phyloP scores from a whole-genome alignment of 2,888 invertebrate species.

The Mantis religiosa region DNA sequence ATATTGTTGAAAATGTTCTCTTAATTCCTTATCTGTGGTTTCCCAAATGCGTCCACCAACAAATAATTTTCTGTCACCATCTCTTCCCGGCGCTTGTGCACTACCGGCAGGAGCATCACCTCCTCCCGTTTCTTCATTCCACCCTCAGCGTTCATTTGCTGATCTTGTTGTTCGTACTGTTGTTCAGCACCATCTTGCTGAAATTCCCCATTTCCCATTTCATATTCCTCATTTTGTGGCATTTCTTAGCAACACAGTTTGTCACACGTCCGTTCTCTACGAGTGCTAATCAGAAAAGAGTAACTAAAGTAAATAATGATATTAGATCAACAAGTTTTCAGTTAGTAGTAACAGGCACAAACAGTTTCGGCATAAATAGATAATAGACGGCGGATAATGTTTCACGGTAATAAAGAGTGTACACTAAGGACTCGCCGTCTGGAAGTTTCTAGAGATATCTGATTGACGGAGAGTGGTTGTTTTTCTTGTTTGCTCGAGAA shows the following conservation, averaged over 20 bases:
- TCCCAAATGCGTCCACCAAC: constrained; percentile 98
- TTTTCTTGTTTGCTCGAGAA: too few species aligned
- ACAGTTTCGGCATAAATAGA: too few species aligned
- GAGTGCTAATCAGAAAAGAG: constrained; percentile 26
- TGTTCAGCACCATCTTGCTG: constrained; percentile 54
- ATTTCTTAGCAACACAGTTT: constrained; percentile 43
- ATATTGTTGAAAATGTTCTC: too few species aligned
- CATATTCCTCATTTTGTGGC: constrained; percentile 59
- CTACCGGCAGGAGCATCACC: constrained; percentile 62
- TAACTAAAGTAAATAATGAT: too few species aligned
- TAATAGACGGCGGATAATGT: too few species aligned
- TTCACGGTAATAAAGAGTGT: too few species aligned
- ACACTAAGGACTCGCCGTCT: too few species aligned
- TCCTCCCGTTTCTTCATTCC: constrained; percentile 46
- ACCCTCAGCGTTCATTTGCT: constrained; percentile 42
- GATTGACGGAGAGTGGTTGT: too few species aligned
- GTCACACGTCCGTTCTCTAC: constrained; percentile 19
- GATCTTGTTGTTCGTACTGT: constrained; percentile 54
- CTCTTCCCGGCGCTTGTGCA: constrained; percentile 71
- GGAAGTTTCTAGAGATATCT: too few species aligned
- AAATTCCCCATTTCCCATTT: constrained; percentile 76
- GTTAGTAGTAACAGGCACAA: too few species aligned
- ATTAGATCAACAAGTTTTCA: too few species aligned
- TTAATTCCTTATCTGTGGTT: too few species aligned
- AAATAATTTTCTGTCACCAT: constrained; percentile 90